Evolutionary conservation across 1,140 invertebrate genomes (phyloP).

Genomic region (Parapsyche elsis): DNA sequence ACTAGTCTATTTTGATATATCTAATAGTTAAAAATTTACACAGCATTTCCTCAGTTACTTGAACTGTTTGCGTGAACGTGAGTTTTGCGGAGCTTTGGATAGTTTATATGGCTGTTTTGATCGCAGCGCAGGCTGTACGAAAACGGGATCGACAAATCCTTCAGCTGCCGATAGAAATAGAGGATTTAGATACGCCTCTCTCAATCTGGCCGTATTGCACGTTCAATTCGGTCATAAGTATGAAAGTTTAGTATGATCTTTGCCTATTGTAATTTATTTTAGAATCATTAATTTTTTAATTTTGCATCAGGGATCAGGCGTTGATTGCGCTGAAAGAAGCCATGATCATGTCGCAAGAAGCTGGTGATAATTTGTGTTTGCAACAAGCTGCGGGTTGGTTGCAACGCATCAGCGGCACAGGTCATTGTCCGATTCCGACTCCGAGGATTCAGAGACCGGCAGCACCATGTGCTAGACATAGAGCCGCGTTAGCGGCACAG

Average conservation of each 20-base stretch:
- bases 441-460: conserved; percentile 58
- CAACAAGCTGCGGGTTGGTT: conserved; percentile 88
- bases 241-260: conserved; percentile 58
- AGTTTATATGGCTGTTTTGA: conserved; percentile 89
- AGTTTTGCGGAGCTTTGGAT: conserved; percentile 86
- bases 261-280: background rate
- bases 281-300: conserved; percentile 6
- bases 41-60: conserved; percentile 92
- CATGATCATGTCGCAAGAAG: conserved; percentile 87
- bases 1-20: no score
- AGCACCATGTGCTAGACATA: conserved; percentile 60
- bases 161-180: conserved; percentile 75
- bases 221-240: conserved; percentile 88
- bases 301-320: conserved; percentile 75
- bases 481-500: conserved; percentile 59
- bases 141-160: conserved; percentile 64
- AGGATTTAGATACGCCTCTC: conserved; percentile 86
- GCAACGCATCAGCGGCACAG: conserved; percentile 70
- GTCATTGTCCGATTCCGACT: conserved; percentile 59
- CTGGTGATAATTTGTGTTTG: conserved; percentile 84
- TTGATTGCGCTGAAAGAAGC: conserved; percentile 84
- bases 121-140: conserved; percentile 68
- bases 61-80: conserved; percentile 87
- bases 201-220: conserved; percentile 90
- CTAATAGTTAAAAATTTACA: conserved; percentile 59